Evolutionary conservation across 1,140 invertebrate genomes (phyloP).

Genomic region (Dinoponera quadriceps): DNA sequence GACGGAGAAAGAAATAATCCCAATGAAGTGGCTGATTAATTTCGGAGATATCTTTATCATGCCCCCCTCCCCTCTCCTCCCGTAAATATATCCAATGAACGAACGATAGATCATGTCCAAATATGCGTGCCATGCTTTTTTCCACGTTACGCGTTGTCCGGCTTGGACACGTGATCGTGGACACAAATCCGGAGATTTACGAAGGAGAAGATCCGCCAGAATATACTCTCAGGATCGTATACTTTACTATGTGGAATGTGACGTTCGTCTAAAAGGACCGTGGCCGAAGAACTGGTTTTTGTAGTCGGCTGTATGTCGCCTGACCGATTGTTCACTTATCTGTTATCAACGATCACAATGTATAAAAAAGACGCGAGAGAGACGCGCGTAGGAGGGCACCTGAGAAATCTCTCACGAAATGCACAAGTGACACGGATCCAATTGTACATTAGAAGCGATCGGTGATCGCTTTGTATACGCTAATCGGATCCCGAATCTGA

Average conservation of each 20-base stretch:
- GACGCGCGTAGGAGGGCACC: background rate
- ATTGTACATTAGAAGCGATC: background rate
- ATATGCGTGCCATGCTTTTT: too few species aligned
- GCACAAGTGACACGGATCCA: constrained; percentile 3
- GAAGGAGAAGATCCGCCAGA: too few species aligned
- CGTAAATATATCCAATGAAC: too few species aligned
- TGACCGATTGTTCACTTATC: constrained; percentile 2
- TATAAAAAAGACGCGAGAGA: background rate
- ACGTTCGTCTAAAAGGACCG: constrained; percentile 3
- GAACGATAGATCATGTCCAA: too few species aligned
- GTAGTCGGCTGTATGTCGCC: constrained; percentile 3
- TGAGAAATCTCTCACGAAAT: too few species aligned
- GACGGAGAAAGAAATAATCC: too few species aligned
- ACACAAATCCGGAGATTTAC: too few species aligned
- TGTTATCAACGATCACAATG: background rate
- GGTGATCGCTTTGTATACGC: background rate
- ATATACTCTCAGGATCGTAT: background rate
- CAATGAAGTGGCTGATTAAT: too few species aligned
- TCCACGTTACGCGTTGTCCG: too few species aligned
- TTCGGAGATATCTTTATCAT: too few species aligned
- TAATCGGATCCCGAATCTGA: background rate
- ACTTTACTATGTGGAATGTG: background rate
- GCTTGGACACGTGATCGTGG: too few species aligned
- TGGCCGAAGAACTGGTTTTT: constrained; percentile 12
- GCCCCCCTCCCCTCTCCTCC: too few species aligned